Evolutionary conservation across 2,113 vertebrate genomes (phyloP), one percentile per base, ranked within the genome.

Genomic region (Perccottus glenii): DNA sequence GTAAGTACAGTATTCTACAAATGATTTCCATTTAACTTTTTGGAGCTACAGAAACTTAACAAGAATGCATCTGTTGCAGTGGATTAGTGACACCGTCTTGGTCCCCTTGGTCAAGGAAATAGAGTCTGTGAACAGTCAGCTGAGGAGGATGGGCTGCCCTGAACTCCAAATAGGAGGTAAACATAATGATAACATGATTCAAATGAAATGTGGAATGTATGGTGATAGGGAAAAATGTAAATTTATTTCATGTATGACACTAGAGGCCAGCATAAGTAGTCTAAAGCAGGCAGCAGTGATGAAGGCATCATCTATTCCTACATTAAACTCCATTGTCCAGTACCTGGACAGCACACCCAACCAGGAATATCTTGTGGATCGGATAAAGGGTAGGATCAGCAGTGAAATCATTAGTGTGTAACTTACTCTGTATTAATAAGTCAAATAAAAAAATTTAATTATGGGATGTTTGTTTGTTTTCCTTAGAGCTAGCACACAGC

Each of bases 21-120:
- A 8, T 40, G 11, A n/a, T 38, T 56, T 56, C 32, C 35, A 36
- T 38, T 19, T 16, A 4, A 50, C 7, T 38, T 57, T 40, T 8
- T 33, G 2, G 15, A 46, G n/a, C 16, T 35, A 0, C 60, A 16
- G 45, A 5, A 36, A 49, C 43, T 53, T 0, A 10, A 10, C 2
- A 5, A 9, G 19, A 33, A 46, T 78, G 32, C 72, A 15, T 77
- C 5, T 43, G 36, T 61, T 64, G 10, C 61, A 99, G 97, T 99
- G 98, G 97, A 96, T 99, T 67, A 99, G 93, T 63, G 98, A 98
- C 85, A 99, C 98, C 1, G 95, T 99, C 71, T 88, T 99, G 73
- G 96, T 96, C 72, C 94, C 94, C 0, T 88, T 98, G 58, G 96
- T 98, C 14, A 95, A 94, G 19, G 98, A 99, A 90, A 94, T 94